A percentile compares a stretch with the other conserved stretches of the same genome.
These are phyloP conservation scores for Drosophila varians DNA, from an alignment of 1,140 invertebrate genomes.

Conservation along the genomic window DNA sequence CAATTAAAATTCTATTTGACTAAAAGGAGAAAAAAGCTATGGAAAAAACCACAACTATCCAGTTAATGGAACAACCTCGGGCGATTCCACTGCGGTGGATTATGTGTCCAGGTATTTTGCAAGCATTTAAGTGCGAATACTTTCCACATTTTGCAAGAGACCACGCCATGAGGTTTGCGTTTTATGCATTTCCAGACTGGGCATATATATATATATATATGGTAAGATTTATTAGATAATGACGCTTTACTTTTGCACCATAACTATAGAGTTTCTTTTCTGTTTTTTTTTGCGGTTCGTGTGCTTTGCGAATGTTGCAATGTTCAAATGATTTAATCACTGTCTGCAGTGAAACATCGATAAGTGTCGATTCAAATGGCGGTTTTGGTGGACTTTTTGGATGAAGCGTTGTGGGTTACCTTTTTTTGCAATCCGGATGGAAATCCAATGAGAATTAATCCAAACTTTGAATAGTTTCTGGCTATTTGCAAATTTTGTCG, in stretches of 20 bases:
- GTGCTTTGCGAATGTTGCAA: conserved; percentile 60
- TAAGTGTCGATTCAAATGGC: conserved; percentile 27
- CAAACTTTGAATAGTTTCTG: conserved; percentile 27
- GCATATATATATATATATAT: conserved; percentile 43
- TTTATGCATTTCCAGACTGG: conserved; percentile 36
- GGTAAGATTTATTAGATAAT: conserved; percentile 79
- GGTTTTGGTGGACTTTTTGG: conserved; percentile 10
- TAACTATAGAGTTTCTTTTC: conserved; percentile 33
- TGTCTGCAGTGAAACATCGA: conserved; percentile 29
- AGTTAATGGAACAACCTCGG: neutral
- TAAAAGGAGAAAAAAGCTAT: neutral
- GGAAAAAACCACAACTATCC: neutral
- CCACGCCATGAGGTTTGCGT: conserved; percentile 53
- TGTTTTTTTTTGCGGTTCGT: conserved; percentile 55
- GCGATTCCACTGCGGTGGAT: conserved; percentile 23
- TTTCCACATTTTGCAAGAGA: conserved; percentile 65
- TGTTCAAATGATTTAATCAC: conserved; percentile 72
- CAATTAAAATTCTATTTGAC: neutral
- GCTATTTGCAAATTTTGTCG: conserved; percentile 15
- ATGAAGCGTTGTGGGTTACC: conserved; percentile 4
- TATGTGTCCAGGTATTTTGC: conserved; percentile 42
- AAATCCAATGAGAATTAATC: conserved; percentile 58
- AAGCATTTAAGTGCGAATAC: conserved; percentile 41
- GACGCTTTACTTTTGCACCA: conserved; percentile 65
- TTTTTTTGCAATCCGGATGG: neutral